Percentiles rank a stretch among this genome's conserved stretches.
These are phyloP conservation scores for Celastrina argiolus DNA, from an alignment of 2,888 invertebrate genomes.

Conservation along the genomic window DNA sequence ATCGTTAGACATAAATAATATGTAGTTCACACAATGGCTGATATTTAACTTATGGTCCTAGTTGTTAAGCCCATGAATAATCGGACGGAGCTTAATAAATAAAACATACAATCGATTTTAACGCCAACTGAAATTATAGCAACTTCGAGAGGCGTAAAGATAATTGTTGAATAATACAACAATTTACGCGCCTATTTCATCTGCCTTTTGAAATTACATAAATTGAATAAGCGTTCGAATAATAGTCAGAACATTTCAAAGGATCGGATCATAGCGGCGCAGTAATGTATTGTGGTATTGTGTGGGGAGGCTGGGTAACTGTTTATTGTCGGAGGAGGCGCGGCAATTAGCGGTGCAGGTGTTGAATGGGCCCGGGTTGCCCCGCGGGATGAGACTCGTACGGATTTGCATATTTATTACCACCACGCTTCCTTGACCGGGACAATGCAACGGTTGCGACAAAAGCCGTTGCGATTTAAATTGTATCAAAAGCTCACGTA, in stretches of 20 bases:
- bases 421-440: slow-evolving; percentile 48
- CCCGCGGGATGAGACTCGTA: slow-evolving; percentile 38
- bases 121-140: slow-evolving; percentile 5
- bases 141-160: neutral
- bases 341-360: slow-evolving; percentile 72
- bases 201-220: slow-evolving; percentile 3
- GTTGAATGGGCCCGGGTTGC: slow-evolving; percentile 61
- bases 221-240: slow-evolving; percentile 21
- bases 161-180: slow-evolving; percentile 1
- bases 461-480: slow-evolving; percentile 42
- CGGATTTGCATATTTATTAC: slow-evolving; percentile 60
- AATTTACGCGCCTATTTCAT: slow-evolving; percentile 7
- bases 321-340: slow-evolving; percentile 57
- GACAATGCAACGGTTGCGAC: slow-evolving; percentile 38
- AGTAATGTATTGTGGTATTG: slow-evolving; percentile 54
- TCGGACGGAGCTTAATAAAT: neutral
- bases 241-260: slow-evolving; percentile 32
- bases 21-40: too few relatives aligned
- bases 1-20: too few relatives aligned
- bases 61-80: neutral
- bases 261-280: slow-evolving; percentile 44
- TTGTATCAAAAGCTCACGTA: slow-evolving; percentile 32
- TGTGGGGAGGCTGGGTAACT: slow-evolving; percentile 50
- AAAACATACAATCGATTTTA: neutral
- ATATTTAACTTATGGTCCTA: too few relatives aligned